Conservation (phyloP, 2,888 invertebrate species). For the Drosophila pseudotalamancana region DNA sequence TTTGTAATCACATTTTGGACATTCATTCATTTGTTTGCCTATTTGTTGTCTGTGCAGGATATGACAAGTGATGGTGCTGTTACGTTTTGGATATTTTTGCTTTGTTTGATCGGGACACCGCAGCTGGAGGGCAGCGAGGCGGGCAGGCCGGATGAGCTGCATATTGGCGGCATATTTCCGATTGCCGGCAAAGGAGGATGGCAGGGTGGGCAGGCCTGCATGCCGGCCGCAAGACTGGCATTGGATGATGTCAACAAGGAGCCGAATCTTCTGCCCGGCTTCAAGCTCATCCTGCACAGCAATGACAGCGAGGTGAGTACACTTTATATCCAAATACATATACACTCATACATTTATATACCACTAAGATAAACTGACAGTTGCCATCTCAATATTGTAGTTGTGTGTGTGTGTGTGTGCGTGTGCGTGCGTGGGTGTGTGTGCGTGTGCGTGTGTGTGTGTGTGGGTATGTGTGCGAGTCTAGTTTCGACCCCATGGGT, state of each 20-base stretch:
- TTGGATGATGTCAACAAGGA: slow-evolving; percentile 97
- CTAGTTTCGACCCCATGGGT: slow-evolving; percentile 62
- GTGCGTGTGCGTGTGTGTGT: neutral
- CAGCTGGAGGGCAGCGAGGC: slow-evolving; percentile 81
- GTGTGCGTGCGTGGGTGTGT: slow-evolving; percentile 21
- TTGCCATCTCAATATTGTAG: no score
- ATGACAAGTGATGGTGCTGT: slow-evolving; percentile 85
- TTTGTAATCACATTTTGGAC: slow-evolving; percentile 61
- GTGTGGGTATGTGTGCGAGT: slow-evolving; percentile 33
- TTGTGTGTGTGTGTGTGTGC: neutral
- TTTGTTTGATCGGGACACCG: slow-evolving; percentile 82
- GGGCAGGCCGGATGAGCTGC: slow-evolving; percentile 88
- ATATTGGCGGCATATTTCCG: slow-evolving; percentile 99
- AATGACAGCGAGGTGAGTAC: slow-evolving; percentile 97
- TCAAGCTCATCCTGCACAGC: slow-evolving; percentile 94
- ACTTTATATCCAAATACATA: slow-evolving; percentile 7
- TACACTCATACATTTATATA: neutral
- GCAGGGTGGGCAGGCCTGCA: slow-evolving; percentile 99
- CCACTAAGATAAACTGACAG: slow-evolving; percentile 30
- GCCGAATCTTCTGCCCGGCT: slow-evolving; percentile 94
- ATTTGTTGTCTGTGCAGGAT: slow-evolving; percentile 75
- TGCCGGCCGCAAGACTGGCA: slow-evolving; percentile 98
- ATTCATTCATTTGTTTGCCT: slow-evolving; percentile 8
- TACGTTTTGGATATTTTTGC: slow-evolving; percentile 85
- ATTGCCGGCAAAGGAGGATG: slow-evolving; percentile 98